These are phyloP conservation scores for Loriculus beryllinus DNA, from an alignment of 2,797 vertebrate genomes.

Conservation along the genomic window DNA sequence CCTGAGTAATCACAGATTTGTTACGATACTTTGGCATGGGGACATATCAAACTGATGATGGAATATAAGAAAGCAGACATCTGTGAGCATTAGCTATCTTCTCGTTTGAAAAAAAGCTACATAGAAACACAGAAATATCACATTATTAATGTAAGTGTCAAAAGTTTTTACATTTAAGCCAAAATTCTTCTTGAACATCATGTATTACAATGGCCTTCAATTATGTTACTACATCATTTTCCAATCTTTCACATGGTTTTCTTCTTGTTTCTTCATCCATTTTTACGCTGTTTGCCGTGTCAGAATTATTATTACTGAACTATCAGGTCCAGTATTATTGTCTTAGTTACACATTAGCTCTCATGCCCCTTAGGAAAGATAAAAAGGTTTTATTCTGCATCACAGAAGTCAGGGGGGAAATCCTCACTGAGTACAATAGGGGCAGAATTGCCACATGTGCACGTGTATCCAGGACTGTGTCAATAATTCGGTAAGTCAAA, in stretches of 20 bases:
- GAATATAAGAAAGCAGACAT: conserved; percentile 3
- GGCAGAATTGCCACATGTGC: rapidly evolving
- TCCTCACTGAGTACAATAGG: neutral
- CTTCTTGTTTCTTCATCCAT: neutral
- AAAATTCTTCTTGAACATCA: neutral
- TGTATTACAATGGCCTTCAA: neutral
- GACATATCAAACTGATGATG: neutral
- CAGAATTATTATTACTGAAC: neutral
- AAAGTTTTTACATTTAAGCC: neutral
- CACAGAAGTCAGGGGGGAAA: neutral
- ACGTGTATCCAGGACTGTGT: neutral
- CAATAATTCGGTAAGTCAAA: neutral
- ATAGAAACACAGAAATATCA: neutral
- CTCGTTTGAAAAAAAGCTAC: neutral
- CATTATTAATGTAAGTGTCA: neutral
- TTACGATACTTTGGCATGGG: conserved; percentile 12
- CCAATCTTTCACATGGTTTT: neutral
- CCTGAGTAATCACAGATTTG: conserved; percentile 12
- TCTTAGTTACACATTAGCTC: neutral
- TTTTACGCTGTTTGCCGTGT: neutral
- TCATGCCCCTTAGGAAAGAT: neutral
- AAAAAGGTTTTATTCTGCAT: neutral
- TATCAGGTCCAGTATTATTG: neutral
- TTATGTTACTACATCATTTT: rapidly evolving
- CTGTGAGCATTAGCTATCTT: neutral